Evolutionary conservation across 2,888 invertebrate species (phyloP).

Genomic region (Agrotis exclamationis): DNA sequence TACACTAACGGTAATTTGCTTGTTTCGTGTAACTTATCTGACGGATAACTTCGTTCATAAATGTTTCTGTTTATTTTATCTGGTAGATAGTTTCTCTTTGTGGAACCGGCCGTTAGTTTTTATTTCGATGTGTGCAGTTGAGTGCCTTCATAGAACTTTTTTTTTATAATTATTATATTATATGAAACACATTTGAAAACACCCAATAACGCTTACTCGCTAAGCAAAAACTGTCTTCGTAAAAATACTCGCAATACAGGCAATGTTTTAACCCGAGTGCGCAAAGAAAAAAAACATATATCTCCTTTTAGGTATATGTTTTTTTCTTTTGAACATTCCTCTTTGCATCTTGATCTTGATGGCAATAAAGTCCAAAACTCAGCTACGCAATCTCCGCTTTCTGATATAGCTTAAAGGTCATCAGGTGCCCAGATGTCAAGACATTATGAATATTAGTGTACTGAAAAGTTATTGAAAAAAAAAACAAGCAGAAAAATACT

Average conservation of each 20-base stretch:
- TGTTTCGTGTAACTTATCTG: slow-evolving; percentile 4
- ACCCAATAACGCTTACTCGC: neutral
- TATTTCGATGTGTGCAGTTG: slow-evolving; percentile 4
- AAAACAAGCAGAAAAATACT: too few relatives aligned
- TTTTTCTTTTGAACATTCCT: too few relatives aligned
- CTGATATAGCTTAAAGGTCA: too few relatives aligned
- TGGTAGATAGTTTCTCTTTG: neutral
- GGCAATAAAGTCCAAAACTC: too few relatives aligned
- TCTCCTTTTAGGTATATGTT: too few relatives aligned
- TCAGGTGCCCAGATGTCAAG: too few relatives aligned
- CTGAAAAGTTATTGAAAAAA: too few relatives aligned
- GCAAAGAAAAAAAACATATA: too few relatives aligned
- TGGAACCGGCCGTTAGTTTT: slow-evolving; percentile 1
- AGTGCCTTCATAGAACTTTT: slow-evolving; percentile 7
- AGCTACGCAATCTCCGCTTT: too few relatives aligned
- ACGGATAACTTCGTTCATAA: neutral
- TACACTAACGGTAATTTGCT: neutral
- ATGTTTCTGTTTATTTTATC: neutral
- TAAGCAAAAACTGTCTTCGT: neutral
- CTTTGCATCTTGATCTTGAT: too few relatives aligned
- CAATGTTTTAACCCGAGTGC: too few relatives aligned
- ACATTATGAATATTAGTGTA: too few relatives aligned
- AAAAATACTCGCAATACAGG: neutral
- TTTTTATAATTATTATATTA: neutral
- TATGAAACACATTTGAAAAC: neutral